Evolutionary conservation across 2,113 vertebrate genomes (phyloP).

Genomic region (Zosterops japonicus): DNA sequence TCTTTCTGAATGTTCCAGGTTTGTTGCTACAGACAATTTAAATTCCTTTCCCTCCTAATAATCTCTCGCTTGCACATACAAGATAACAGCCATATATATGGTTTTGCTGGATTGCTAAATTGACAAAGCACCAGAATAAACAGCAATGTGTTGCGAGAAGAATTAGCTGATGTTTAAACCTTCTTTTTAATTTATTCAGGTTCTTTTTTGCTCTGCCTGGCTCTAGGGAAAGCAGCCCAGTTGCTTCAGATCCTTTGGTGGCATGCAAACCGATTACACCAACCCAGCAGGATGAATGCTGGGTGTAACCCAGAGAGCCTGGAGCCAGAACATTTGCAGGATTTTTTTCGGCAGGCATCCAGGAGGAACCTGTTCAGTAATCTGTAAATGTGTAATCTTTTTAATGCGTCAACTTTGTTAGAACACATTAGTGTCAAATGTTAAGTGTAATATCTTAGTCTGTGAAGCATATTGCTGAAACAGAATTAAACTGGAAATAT

Average conservation of each 20-base stretch:
- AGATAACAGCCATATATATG: slow-evolving; percentile 1
- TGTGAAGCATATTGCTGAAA: not conserved
- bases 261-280: not conserved
- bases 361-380: slow-evolving; percentile 47
- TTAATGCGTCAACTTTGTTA: slow-evolving; percentile 7
- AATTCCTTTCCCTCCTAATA: slow-evolving; percentile 35
- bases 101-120: slow-evolving; percentile 25
- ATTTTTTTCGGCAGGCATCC: not conserved
- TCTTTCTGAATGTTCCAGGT: not conserved
- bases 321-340: not conserved
- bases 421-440: slow-evolving; percentile 55
- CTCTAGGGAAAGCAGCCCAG: not conserved
- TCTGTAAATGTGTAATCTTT: slow-evolving; percentile 50
- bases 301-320: not conserved
- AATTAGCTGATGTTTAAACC: slow-evolving; percentile 27
- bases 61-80: not conserved
- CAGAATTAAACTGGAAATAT: not conserved
- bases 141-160: not conserved
- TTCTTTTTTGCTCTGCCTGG: not conserved
- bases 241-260: not conserved
- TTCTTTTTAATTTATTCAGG: slow-evolving; percentile 27
- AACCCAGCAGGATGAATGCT: not conserved
- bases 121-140: slow-evolving; percentile 45
- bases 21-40: not conserved
- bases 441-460: slow-evolving; percentile 30